Evolutionary conservation across 2,113 vertebrate species (phyloP), one percentile per base, ranked within the genome.

Genomic region (Petrocephalus microphthalmus): DNA sequence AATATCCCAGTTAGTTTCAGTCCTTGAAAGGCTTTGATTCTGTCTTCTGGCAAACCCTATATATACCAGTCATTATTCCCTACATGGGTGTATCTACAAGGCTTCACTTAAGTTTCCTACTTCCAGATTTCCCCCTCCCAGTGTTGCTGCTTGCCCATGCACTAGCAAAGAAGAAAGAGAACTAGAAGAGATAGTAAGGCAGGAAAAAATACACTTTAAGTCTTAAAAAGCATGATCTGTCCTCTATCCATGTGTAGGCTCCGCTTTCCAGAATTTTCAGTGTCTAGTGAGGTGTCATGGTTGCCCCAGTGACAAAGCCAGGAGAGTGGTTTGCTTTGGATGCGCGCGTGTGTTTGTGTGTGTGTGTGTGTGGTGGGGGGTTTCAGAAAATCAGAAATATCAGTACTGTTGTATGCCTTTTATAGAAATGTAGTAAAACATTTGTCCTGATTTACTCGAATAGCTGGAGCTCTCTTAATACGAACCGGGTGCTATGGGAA

Each of bases 61-160:
- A 91, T 92, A 91, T 87, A 88, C 89, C 74, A 91, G 90, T 91
- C 91, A 92, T 57, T 91, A 89, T 93, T 81, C 81, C 89, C 90
- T 91, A 91, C 89, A 93, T 84, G 90, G 91, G 54, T 81, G 74
- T 53, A 78, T 90, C 42, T 88, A 57, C 19, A 19, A 90, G 88
- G 57, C 85, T 87, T 87, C 87, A 90, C 89, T 88, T 91, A 90
- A 51, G 85, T 89, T 88, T 87, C 86, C 86, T 85, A 87, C 64
- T 86, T 89, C 89, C 90, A 91, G 90, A 89, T 29, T 89, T 87
- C 67, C 90, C 84, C 25, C 84, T 84, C 56, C 84, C 53, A 25
- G 29, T 25, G 11, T 13, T 88, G 53, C 47, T 25, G 81, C 54
- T 13, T 11, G 10, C 81, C 87, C 7, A 88, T 20, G 71, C 71